Evolutionary conservation across 2,113 vertebrate species (phyloP), one percentile per base, ranked within the genome.

Genomic region (Phyllopteryx taeniolatus): DNA sequence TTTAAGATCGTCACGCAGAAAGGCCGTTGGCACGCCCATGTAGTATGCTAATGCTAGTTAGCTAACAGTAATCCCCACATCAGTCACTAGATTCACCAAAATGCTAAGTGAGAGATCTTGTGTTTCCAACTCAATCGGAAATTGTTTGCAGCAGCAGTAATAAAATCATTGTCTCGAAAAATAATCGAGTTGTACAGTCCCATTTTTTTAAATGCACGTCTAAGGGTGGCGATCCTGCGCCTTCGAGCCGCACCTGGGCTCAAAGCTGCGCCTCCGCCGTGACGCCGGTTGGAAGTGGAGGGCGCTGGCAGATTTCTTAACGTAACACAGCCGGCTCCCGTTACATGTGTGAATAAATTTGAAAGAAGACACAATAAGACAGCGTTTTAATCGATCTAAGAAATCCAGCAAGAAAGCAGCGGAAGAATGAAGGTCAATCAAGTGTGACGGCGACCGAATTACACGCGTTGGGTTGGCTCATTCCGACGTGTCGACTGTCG

Each of bases 401-500:
- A 35, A 33, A 60, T 60, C 13, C 57, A 43, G 31, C 61, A 20
- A 20, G 42, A 54, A 19, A 15, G 14, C 2, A 15, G 7, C 6
- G 13, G 12, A 43, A 66, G n/a, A 46, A 46, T 49, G 22, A 67
- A 44, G 8, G 65, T 27, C 7, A 46, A 47, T 46, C 44, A 67
- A 22, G 57, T 0, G 27, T 14, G n/a, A 14, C 17, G 14, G 31
- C 44, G 31, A 33, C 5, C 7, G 44, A 47, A 46, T 9, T 19
- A 8, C 10, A 2, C 57, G 4, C 4, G 5, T 60, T 8, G 31
- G 7, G 14, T 17, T n/a, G 2, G 3, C 33, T 82, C 68, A 90
- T 12, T 79, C 42, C 1, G 8, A 47, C 66, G 19, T 2, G 12
- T 51, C 17, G 0, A 89, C 84, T 0, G 84, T 70, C 0, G 81